Conservation (phyloP, 2,888 invertebrate genomes). For the Hirtodrosophila histrioides region DNA sequence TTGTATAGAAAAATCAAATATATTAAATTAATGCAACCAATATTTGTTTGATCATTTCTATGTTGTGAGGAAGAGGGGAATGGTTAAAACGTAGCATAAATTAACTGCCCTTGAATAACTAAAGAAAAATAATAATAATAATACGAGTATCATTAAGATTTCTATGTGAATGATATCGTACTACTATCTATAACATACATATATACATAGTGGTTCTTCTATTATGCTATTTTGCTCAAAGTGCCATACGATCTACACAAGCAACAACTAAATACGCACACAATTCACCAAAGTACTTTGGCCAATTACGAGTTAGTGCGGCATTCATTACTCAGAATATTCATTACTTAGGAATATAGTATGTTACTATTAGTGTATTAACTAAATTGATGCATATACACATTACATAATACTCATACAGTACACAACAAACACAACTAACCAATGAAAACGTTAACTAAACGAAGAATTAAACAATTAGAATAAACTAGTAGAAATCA, state of each 20-base stretch:
- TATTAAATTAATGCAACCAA: slow-evolving; percentile 10
- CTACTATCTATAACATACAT: slow-evolving; percentile 55
- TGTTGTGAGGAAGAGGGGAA: slow-evolving; percentile 5
- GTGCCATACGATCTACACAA: slow-evolving; percentile 40
- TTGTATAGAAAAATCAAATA: background rate
- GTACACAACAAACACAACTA: slow-evolving; percentile 10
- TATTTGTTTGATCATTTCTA: slow-evolving; percentile 19
- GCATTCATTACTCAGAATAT: slow-evolving; percentile 19
- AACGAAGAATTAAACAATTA: background rate
- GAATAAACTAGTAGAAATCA: background rate
- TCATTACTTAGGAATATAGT: slow-evolving; percentile 4
- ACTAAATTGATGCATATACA: slow-evolving; percentile 35
- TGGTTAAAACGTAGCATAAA: slow-evolving; percentile 21
- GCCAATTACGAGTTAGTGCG: slow-evolving; percentile 6
- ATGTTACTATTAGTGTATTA: background rate
- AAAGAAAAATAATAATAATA: slow-evolving; percentile 4
- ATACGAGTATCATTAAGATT: slow-evolving; percentile 15
- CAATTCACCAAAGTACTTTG: slow-evolving; percentile 5
- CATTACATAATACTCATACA: slow-evolving; percentile 23
- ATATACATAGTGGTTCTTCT: slow-evolving; percentile 45
- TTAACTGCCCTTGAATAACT: slow-evolving; percentile 22
- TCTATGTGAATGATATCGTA: slow-evolving; percentile 35
- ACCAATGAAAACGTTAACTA: background rate
- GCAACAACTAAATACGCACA: slow-evolving; percentile 33
- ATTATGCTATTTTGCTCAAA: slow-evolving; percentile 23